Base-by-base conservation (phyloP, 2,888 invertebrate genomes). In the Nasonia oneida region DNA sequence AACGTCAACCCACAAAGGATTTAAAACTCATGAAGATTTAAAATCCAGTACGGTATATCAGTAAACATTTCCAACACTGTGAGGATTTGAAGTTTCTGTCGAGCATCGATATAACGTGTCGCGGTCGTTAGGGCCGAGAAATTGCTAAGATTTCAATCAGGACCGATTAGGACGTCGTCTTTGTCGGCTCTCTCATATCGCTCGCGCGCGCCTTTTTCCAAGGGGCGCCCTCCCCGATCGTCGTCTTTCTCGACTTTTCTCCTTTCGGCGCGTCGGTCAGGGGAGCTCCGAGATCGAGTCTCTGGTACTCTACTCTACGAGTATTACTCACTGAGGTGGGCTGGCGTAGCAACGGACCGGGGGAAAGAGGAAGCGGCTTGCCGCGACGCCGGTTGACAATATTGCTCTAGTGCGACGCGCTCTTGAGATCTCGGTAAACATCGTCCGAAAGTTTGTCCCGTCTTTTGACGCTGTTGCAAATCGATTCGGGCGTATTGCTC, bases 101-200 rank as follows among this genome's bases (percentile, higher is more conserved):
- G 1, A 47, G 29, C 18, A 29, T 64, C 33, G 14, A 78, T 67
- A 78, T 78, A 78, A 15, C 12, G 29, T 64, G 23, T 42, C 78
- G 15, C 23, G 64, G 77, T 14, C 57, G 53, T 18, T 39, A 33
- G 67, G 67, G 42, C n/a, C 71, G 53, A 81, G 81, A 90, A 90
- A 91, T 91, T 89, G 89, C 88, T 87, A 87, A 90, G 90, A 91
- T 91, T 91, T 90, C 90, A 90, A 92, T 92, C 91, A 90, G 89
- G 83, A 81, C 81, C 90, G 89, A 89, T 91, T 90, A 91, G 88
- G 88, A 47, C 57, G 76, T 76, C 57, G 76, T 6, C 67, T 47
- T 67, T 78, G 67, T 78, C 47, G 78, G 61, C 12, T 78, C 29
- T 29, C 1, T 29, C 78, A 78, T 78, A 78, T 78, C 78, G 67